Evolutionary conservation across 2,797 vertebrate species (phyloP).

Genomic region (Cichlasoma orientale): DNA sequence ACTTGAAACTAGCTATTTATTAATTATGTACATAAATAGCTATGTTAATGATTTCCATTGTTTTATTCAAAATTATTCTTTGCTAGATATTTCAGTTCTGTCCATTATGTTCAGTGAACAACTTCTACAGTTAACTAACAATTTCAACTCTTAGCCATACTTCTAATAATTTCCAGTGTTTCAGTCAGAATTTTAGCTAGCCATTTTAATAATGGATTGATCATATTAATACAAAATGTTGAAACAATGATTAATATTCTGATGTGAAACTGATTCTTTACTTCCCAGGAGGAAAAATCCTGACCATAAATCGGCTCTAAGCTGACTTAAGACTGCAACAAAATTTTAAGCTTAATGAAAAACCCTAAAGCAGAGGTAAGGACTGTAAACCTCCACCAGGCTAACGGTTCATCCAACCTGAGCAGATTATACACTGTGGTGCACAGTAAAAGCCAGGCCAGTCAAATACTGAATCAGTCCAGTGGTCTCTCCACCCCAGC

Average conservation of each 20-base stretch:
- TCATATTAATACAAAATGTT: background rate
- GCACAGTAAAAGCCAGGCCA: background rate
- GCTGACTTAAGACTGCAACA: background rate
- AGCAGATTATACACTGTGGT: background rate
- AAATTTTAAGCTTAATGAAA: background rate
- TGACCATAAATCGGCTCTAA: background rate
- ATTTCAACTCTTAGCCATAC: background rate
- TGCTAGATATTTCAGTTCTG: background rate
- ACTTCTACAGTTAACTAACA: background rate
- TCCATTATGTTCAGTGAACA: background rate
- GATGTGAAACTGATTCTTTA: background rate
- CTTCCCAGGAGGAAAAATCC: background rate
- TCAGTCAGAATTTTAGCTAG: background rate
- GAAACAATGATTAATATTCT: rapidly evolving
- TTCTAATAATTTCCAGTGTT: background rate
- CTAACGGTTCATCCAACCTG: background rate
- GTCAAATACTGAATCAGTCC: background rate
- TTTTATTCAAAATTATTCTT: background rate
- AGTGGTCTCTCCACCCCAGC: background rate
- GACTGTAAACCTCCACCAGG: background rate
- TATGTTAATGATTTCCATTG: background rate
- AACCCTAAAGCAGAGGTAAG: background rate
- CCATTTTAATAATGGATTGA: background rate
- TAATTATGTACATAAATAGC: no score
- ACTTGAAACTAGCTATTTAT: no score